phyloP scores from a whole-genome alignment of 2,113 vertebrate genomes.

The Plectropomus leopardus region DNA sequence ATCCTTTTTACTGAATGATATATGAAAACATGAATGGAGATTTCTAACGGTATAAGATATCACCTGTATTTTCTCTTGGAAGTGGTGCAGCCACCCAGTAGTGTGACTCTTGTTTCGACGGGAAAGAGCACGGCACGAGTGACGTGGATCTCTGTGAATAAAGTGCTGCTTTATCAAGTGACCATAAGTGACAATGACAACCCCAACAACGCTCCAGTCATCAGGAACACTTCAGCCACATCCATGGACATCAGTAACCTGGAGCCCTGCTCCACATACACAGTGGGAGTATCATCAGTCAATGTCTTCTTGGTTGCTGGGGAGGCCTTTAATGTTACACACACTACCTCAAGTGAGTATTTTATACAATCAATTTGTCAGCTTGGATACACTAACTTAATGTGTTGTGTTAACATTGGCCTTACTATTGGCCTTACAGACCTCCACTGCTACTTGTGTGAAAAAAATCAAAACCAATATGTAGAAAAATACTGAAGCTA shows the following conservation, averaged over 20 bases:
- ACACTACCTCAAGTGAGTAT: slow-evolving; percentile 83
- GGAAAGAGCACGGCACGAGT: slow-evolving; percentile 65
- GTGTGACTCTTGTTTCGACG: slow-evolving; percentile 45
- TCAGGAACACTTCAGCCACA: slow-evolving; percentile 51
- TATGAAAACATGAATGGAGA: not conserved
- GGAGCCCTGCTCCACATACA: slow-evolving; percentile 82
- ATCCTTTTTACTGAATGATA: not conserved
- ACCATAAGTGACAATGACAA: slow-evolving; percentile 55
- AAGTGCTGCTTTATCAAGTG: slow-evolving; percentile 82
- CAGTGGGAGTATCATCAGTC: slow-evolving; percentile 81
- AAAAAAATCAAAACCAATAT: not conserved
- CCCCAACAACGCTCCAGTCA: slow-evolving; percentile 4
- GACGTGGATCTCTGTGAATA: slow-evolving; percentile 72
- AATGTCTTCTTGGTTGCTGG: slow-evolving; percentile 81
- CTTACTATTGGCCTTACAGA: not conserved
- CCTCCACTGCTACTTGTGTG: not conserved
- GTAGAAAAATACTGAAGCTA: not conserved
- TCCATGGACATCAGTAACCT: slow-evolving; percentile 73
- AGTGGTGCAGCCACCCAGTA: slow-evolving; percentile 85
- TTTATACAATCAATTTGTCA: not conserved
- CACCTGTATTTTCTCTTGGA: slow-evolving; percentile 36
- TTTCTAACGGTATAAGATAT: not conserved
- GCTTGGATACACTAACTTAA: not conserved
- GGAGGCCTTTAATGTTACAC: slow-evolving; percentile 66
- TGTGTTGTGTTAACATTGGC: not conserved